Evolutionary conservation across 2,797 vertebrate species (phyloP).

Genomic region (Poecilia velifera): DNA sequence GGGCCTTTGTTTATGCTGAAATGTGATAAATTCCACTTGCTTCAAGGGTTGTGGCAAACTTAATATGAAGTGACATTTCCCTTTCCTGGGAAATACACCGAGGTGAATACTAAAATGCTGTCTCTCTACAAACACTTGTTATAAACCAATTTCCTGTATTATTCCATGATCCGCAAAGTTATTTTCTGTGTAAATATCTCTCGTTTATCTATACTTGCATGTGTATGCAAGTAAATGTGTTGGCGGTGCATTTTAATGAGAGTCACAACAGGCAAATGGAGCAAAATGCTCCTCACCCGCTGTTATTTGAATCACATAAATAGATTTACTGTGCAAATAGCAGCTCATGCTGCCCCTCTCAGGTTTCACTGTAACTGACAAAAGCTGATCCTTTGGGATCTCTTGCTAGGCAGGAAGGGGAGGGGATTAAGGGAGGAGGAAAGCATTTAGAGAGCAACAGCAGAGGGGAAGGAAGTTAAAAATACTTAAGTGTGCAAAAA

Average conservation of each 20-base stretch:
- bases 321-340: constrained; percentile 58
- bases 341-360: constrained; percentile 35
- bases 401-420: constrained; percentile 27
- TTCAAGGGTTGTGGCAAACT: constrained; percentile 42
- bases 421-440: constrained; percentile 1
- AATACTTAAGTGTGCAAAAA: background rate
- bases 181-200: background rate
- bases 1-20: constrained; percentile 45
- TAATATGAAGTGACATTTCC: constrained; percentile 57
- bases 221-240: background rate
- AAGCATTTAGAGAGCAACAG: constrained; percentile 41
- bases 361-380: constrained; percentile 57
- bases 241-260: constrained; percentile 13
- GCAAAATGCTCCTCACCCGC: constrained; percentile 42
- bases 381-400: constrained; percentile 46
- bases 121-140: constrained; percentile 24
- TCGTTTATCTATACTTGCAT: constrained; percentile 8
- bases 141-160: constrained; percentile 47
- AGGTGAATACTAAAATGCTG: constrained; percentile 52
- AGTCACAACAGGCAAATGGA: constrained; percentile 28
- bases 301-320: constrained; percentile 46
- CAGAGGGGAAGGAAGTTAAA: constrained; percentile 12
- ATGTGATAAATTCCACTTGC: constrained; percentile 53
- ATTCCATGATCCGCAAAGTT: background rate
- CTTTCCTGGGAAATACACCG: constrained; percentile 41